Conservation (phyloP, 2,113 vertebrate species). For the Capreolus pygargus region DNA sequence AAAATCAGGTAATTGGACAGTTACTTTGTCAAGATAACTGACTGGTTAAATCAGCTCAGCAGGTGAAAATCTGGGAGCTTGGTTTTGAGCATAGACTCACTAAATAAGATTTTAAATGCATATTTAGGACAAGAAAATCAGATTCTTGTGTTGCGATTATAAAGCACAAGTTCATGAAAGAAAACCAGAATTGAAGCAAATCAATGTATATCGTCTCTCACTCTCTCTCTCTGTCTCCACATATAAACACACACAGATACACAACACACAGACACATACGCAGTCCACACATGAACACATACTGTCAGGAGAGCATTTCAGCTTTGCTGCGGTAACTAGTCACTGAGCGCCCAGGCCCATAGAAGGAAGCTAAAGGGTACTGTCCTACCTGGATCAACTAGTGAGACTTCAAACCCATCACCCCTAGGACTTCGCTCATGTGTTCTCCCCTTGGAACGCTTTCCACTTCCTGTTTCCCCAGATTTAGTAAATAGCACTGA, state of each 20-base stretch:
- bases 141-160: neutral
- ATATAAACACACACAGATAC: neutral
- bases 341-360: neutral
- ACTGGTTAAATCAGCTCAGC: neutral
- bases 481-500: neutral
- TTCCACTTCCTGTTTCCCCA: neutral
- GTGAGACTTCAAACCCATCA: neutral
- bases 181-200: neutral
- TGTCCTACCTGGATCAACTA: neutral
- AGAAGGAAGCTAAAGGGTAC: neutral
- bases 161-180: neutral
- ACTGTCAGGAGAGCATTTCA: neutral
- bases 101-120: neutral
- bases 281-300: neutral
- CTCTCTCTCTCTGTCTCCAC: neutral
- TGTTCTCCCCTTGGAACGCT: neutral
- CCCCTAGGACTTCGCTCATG: neutral
- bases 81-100: slow-evolving; percentile 29
- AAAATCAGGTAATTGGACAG: slow-evolving; percentile 68
- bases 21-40: slow-evolving; percentile 53
- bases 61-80: neutral
- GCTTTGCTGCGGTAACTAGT: neutral
- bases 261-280: neutral
- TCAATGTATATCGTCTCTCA: neutral
- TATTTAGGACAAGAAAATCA: neutral